These are phyloP conservation scores for Drosophila bocki DNA, from an alignment of 1,140 invertebrate genomes.

Conservation along the genomic window DNA sequence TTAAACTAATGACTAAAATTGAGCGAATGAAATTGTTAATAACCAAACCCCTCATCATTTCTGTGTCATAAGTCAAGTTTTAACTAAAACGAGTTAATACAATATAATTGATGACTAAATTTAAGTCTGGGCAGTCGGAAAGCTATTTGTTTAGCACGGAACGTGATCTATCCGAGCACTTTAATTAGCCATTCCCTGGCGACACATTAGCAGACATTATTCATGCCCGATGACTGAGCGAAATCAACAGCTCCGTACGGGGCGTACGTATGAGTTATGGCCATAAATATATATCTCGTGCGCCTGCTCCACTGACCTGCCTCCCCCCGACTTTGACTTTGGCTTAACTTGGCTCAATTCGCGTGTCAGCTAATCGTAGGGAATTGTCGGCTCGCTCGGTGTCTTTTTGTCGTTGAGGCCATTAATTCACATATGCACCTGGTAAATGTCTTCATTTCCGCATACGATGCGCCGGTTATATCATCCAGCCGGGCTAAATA, in stretches of 20 bases:
- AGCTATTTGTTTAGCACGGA: constrained; percentile 21
- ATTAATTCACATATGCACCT: constrained; percentile 27
- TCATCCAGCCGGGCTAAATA: constrained; percentile 33
- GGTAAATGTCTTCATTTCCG: constrained; percentile 29
- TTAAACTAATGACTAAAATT: background rate
- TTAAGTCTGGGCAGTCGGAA: constrained; percentile 7
- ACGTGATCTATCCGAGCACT: constrained; percentile 44
- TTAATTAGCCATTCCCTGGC: constrained; percentile 51
- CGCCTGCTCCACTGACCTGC: constrained; percentile 18
- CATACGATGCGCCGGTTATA: constrained; percentile 36
- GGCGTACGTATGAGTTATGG: constrained; percentile 25
- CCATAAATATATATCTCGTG: constrained; percentile 28
- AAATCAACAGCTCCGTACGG: constrained; percentile 29
- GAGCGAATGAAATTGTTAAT: background rate
- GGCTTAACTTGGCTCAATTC: constrained; percentile 2
- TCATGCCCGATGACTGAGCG: constrained; percentile 37
- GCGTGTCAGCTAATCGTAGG: constrained; percentile 34
- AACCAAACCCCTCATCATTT: background rate
- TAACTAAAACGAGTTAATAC: background rate
- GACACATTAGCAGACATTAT: constrained; percentile 49
- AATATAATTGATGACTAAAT: constrained; percentile 24
- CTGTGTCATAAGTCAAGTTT: constrained; percentile 2
- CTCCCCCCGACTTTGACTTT: background rate
- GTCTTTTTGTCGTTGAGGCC: constrained; percentile 10
- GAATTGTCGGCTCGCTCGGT: constrained; percentile 4